Conservation (phyloP, 2,888 invertebrate genomes). For the Allacma fusca region DNA sequence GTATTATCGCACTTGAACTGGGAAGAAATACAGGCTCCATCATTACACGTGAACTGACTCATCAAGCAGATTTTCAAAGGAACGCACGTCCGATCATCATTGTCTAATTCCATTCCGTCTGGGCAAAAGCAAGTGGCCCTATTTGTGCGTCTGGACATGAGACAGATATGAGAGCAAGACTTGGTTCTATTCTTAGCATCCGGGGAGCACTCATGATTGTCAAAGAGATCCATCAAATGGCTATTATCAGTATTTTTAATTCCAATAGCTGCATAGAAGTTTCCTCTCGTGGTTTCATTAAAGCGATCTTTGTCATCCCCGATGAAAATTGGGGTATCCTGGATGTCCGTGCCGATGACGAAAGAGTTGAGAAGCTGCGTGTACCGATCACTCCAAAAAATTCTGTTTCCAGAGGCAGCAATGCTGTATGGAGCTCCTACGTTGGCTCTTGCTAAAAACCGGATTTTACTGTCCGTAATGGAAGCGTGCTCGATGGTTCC, state of each 20-base stretch:
- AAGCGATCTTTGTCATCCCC: constrained; percentile 38
- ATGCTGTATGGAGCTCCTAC: constrained; percentile 53
- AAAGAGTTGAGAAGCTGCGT: constrained; percentile 44
- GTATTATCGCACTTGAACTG: constrained; percentile 61
- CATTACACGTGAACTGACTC: constrained; percentile 70
- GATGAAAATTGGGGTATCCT: constrained; percentile 47
- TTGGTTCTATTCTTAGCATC: neutral
- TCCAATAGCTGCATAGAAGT: constrained; percentile 54
- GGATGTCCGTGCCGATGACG: constrained; percentile 25
- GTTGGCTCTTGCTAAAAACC: constrained; percentile 37
- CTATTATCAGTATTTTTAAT: constrained; percentile 50
- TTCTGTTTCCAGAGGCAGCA: constrained; percentile 49
- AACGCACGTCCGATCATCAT: constrained; percentile 62
- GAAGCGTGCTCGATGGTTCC: constrained; percentile 53
- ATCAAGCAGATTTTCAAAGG: constrained; percentile 61
- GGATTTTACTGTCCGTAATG: constrained; percentile 46
- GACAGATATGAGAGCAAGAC: constrained; percentile 64
- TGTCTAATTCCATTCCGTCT: constrained; percentile 62
- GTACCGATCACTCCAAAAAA: constrained; percentile 58
- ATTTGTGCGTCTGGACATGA: constrained; percentile 61
- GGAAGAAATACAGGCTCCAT: constrained; percentile 66
- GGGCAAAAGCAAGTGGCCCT: constrained; percentile 63
- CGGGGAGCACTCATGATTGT: constrained; percentile 55
- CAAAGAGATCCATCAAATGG: constrained; percentile 41
- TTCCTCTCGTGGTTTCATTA: constrained; percentile 42